Conservation (phyloP, 2,113 vertebrate genomes). For the Lasiurus cinereus region DNA sequence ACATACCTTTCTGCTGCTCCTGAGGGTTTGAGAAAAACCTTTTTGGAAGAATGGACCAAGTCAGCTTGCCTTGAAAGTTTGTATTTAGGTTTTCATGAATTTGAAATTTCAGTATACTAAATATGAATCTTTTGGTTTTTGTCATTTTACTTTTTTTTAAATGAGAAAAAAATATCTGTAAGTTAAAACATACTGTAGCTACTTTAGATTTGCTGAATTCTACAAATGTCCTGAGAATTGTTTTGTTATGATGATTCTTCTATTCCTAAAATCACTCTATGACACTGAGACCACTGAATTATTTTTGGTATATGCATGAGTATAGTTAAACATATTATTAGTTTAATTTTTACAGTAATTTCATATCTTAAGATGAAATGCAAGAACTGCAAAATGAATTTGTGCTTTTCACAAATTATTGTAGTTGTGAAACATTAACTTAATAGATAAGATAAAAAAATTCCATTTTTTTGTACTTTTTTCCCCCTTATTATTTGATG, state of each 20-base stretch:
- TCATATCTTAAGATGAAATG: not conserved
- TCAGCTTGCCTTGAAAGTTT: conserved; percentile 94
- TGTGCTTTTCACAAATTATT: conserved; percentile 22
- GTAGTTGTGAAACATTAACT: not conserved
- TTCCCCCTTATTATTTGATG: not conserved
- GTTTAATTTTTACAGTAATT: conserved; percentile 41
- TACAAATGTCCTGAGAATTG: not conserved
- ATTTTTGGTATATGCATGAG: conserved; percentile 32
- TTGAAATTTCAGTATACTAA: not conserved
- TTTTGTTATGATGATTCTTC: not conserved
- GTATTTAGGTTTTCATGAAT: conserved; percentile 64
- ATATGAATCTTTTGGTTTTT: not conserved
- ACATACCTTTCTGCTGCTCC: conserved; percentile 96
- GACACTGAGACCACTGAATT: conserved; percentile 21
- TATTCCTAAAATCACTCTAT: conserved; percentile 21
- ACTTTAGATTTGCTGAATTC: conserved; percentile 19
- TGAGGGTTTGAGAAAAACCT: conserved; percentile 92
- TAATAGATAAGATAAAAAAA: conserved; percentile 1
- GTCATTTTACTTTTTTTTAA: conserved; percentile 21
- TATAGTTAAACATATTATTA: conserved; percentile 18
- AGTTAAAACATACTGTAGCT: not conserved
- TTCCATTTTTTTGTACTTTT: not conserved
- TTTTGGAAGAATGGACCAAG: conserved; percentile 94
- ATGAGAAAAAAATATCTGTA: not conserved
- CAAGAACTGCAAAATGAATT: not conserved